Base-by-base conservation (phyloP, 2,888 invertebrate genomes). In the Adineta ricciae region DNA sequence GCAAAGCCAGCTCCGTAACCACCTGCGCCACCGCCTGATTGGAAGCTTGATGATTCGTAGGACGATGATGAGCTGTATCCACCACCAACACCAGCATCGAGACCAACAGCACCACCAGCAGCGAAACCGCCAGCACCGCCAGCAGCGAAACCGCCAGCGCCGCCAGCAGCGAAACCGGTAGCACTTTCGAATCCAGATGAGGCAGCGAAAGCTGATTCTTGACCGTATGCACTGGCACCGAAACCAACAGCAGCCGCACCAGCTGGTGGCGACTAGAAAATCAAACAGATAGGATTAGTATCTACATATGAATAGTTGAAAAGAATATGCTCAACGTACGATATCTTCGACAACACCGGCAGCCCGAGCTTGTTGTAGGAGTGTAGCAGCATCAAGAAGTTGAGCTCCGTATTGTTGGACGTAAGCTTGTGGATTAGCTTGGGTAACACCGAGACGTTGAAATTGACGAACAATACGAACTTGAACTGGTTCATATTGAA, bases 381-480 rank as follows among this genome's bases (percentile, higher is more conserved):
- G 78, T 78, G 78, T 41, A 2, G 11, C 24, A 11, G 38, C 41
- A 41, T 78, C 78, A 78, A 38, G 78, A 41, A 78, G 41, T 41
- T 41, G 41, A 78, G 41, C 78, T 41, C 78, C 78, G 24, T 41
- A 78, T 41, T n/a, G 41, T 78, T 78, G 78, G 41, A 78, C 41
- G 14, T 78, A 78, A 11, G 41, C 41, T 9, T 5, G 16, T 78
- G 78, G 78, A 8, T 41, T 78, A 41, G 36, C 78, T 78, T 14
- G 19, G 3, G 21, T 21, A 78, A 78, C 78, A 41, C 78, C 78
- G 8, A 78, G 78, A 7, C 78, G 78, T 78, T 78, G 78, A 4
- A 78, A 78, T 78, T 78, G 78, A 41, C 78, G 78, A 41, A 78
- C 78, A 78, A 78, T 9, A n/a, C 78, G 78, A 41, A 41, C 78